These are phyloP conservation scores for Cydia amplana DNA, from an alignment of 1,140 invertebrate species.

Conservation along the genomic window DNA sequence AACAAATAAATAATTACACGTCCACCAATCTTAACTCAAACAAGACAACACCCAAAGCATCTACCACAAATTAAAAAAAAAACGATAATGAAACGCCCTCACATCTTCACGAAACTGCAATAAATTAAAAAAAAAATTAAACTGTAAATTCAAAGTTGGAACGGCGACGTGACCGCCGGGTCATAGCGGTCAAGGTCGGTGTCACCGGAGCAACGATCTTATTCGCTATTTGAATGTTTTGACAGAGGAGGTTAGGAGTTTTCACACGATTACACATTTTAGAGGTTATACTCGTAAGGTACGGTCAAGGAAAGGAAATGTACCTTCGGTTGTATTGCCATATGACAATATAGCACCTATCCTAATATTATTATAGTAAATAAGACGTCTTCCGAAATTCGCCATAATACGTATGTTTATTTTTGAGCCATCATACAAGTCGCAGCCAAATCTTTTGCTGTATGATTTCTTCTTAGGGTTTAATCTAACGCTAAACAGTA, in stretches of 20 bases:
- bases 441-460: not conserved
- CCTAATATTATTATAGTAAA: not conserved
- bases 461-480: not conserved
- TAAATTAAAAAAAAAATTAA: not conserved
- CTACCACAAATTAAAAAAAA: not conserved
- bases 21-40: constrained; percentile 15
- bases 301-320: not conserved
- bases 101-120: constrained; percentile 12
- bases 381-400: not conserved
- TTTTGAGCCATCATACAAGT: no score
- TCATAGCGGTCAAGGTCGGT: constrained; percentile 23
- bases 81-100: not conserved
- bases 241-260: constrained; percentile 26
- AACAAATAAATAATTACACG: constrained; percentile 9
- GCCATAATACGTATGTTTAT: no score
- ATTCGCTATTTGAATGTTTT: constrained; percentile 17
- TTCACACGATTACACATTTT: constrained; percentile 23
- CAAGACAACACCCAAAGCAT: not conserved
- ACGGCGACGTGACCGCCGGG: constrained; percentile 14
- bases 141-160: constrained; percentile 10
- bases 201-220: constrained; percentile 20
- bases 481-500: not conserved
- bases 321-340: not conserved
- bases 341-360: not conserved
- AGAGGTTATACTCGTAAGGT: not conserved